These are phyloP conservation scores for Campoletis raptor DNA, from an alignment of 2,888 invertebrate species.

Conservation along the genomic window DNA sequence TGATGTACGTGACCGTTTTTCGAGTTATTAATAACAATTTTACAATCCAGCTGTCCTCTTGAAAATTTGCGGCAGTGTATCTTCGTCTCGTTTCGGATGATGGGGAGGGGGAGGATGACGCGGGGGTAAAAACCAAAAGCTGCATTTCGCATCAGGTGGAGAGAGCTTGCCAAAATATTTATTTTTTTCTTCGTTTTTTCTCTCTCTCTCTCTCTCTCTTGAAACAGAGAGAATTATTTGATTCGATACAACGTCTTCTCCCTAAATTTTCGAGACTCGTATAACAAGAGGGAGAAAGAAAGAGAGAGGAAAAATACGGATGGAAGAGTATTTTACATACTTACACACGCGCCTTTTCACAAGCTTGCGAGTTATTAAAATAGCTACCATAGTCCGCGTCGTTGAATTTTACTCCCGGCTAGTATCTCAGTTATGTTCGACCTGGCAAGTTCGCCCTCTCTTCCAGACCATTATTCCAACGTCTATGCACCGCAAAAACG, in stretches of 20 bases:
- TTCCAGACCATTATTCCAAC: slow-evolving; percentile 52
- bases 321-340: slow-evolving; percentile 57
- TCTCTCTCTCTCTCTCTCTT: not conserved
- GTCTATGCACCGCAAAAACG: slow-evolving; percentile 41
- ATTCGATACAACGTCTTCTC: slow-evolving; percentile 41
- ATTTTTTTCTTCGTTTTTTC: slow-evolving; percentile 68
- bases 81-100: slow-evolving; percentile 74
- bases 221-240: slow-evolving; percentile 59
- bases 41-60: slow-evolving; percentile 77
- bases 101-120: slow-evolving; percentile 72
- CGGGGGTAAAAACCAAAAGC: slow-evolving; percentile 50
- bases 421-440: slow-evolving; percentile 68
- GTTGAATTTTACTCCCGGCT: slow-evolving; percentile 63
- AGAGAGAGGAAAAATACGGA: slow-evolving; percentile 45
- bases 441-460: slow-evolving; percentile 65
- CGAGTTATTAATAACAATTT: slow-evolving; percentile 78
- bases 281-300: slow-evolving; percentile 16
- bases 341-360: slow-evolving; percentile 34
- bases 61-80: slow-evolving; percentile 69
- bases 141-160: slow-evolving; percentile 61
- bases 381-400: slow-evolving; percentile 72
- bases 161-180: slow-evolving; percentile 72
- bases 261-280: slow-evolving; percentile 31
- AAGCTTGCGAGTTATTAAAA: slow-evolving; percentile 72
- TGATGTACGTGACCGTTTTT: slow-evolving; percentile 71